phyloP scores from a whole-genome alignment of 2,797 vertebrate species.

The Sebastes hubbsi region DNA sequence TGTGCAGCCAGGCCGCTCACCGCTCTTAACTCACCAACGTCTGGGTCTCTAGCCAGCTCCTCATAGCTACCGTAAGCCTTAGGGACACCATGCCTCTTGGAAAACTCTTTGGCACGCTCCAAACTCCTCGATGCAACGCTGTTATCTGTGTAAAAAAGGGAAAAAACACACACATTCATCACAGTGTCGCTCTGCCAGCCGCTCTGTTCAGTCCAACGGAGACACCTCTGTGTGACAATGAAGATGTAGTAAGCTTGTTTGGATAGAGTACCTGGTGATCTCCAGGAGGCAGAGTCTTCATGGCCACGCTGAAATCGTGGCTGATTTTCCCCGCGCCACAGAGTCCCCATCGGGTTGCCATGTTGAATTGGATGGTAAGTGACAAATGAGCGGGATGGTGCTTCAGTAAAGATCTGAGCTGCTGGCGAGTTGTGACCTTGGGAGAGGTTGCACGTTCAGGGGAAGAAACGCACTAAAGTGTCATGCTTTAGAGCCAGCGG shows the following conservation, averaged over 20 bases:
- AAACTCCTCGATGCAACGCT: constrained; percentile 79
- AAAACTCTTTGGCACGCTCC: constrained; percentile 76
- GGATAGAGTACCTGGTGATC: constrained; percentile 79
- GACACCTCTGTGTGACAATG: neutral
- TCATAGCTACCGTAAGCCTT: constrained; percentile 82
- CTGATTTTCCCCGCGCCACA: constrained; percentile 82
- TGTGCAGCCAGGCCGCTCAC: neutral
- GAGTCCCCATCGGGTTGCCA: constrained; percentile 83
- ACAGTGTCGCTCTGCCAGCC: neutral
- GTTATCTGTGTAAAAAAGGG: constrained; percentile 65
- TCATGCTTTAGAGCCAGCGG: constrained; percentile 42
- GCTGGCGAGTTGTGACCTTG: constrained; percentile 65
- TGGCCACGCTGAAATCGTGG: constrained; percentile 80
- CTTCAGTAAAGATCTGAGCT: constrained; percentile 45
- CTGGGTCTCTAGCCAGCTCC: constrained; percentile 76
- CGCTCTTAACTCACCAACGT: constrained; percentile 74
- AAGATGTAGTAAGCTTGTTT: constrained; percentile 7
- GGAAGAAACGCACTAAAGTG: constrained; percentile 47
- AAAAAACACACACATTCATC: constrained; percentile 12
- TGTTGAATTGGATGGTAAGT: constrained; percentile 52
- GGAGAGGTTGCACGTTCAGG: constrained; percentile 44
- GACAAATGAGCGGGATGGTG: constrained; percentile 44
- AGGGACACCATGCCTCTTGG: constrained; percentile 75
- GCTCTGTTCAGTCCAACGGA: neutral
- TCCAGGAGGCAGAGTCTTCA: constrained; percentile 76